A percentile compares a stretch with the other conserved stretches of the same genome.
These are phyloP conservation scores for Centruroides vittatus DNA, from an alignment of 1,140 invertebrate species.

Conservation along the genomic window DNA sequence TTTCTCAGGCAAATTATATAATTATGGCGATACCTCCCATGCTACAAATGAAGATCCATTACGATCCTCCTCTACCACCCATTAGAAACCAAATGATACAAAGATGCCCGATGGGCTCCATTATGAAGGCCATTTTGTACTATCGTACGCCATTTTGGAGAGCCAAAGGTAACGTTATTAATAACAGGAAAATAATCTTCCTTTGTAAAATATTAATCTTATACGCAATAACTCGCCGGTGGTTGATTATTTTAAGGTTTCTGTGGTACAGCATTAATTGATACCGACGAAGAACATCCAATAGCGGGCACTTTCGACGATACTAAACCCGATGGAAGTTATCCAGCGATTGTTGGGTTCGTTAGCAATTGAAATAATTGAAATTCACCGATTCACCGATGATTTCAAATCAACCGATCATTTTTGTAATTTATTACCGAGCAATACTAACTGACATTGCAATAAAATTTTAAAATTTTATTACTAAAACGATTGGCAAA, in stretches of 20 bases:
- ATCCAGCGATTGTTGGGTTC: constrained; percentile 28
- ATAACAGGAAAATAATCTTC: too few relatives aligned
- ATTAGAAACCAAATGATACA: constrained; percentile 27
- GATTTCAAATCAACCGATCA: too few relatives aligned
- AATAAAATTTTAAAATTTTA: too few relatives aligned
- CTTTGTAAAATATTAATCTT: background rate
- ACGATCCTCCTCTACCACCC: constrained; percentile 25
- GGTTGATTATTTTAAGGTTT: constrained; percentile 4
- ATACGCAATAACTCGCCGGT: background rate
- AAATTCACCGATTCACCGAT: too few relatives aligned
- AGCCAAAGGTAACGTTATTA: constrained; percentile 1
- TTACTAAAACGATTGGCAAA: too few relatives aligned
- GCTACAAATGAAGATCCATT: constrained; percentile 29
- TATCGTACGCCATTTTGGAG: constrained; percentile 29
- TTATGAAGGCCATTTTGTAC: constrained; percentile 29
- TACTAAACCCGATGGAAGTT: constrained; percentile 26
- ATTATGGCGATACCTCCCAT: constrained; percentile 26
- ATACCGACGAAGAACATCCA: constrained; percentile 11
- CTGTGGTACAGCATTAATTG: constrained; percentile 14
- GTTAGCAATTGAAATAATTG: too few relatives aligned
- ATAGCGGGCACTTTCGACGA: constrained; percentile 24
- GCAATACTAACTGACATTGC: too few relatives aligned
- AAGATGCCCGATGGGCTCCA: constrained; percentile 28
- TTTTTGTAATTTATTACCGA: too few relatives aligned
- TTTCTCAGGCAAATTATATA: constrained; percentile 10